phyloP scores from a whole-genome alignment of 2,888 invertebrate species.

The Dexiosoma caninum region DNA sequence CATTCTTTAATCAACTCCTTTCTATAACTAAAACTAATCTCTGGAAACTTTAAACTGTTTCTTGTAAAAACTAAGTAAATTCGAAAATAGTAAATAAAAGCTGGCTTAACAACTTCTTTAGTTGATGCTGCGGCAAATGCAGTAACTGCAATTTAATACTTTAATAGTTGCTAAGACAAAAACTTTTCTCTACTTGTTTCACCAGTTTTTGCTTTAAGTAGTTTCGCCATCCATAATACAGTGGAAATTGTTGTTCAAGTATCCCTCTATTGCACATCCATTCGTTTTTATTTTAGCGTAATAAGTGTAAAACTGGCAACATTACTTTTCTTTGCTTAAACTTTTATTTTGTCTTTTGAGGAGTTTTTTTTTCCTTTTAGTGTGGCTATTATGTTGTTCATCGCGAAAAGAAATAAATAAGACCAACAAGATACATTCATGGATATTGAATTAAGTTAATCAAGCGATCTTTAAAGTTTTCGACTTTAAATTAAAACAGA shows the following conservation, averaged over 20 bases:
- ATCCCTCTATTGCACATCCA: slow-evolving; percentile 22
- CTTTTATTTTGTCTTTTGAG: not conserved
- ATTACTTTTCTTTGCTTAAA: slow-evolving; percentile 62
- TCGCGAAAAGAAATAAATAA: too few species aligned
- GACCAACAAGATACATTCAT: too few species aligned
- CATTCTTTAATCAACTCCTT: too few species aligned
- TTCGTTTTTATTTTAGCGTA: slow-evolving; percentile 54
- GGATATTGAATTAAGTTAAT: too few species aligned
- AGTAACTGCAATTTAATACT: slow-evolving; percentile 73
- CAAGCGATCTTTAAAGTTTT: too few species aligned
- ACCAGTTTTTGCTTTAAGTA: slow-evolving; percentile 67
- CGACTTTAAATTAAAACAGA: too few species aligned
- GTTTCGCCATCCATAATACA: slow-evolving; percentile 58
- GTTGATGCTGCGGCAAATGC: slow-evolving; percentile 60
- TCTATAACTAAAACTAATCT: too few species aligned
- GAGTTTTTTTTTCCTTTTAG: not conserved
- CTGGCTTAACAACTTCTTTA: slow-evolving; percentile 43
- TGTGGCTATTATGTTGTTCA: not conserved
- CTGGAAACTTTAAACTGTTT: not conserved
- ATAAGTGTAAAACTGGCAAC: slow-evolving; percentile 73
- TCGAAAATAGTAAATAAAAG: slow-evolving; percentile 16
- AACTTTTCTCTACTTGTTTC: slow-evolving; percentile 66
- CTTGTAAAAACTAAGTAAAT: not conserved
- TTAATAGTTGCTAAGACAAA: slow-evolving; percentile 73
- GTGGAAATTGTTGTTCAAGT: slow-evolving; percentile 53